Evolutionary conservation across 2,797 vertebrate genomes (phyloP), one percentile per base, ranked within the genome.

Genomic region (Poecilia picta): DNA sequence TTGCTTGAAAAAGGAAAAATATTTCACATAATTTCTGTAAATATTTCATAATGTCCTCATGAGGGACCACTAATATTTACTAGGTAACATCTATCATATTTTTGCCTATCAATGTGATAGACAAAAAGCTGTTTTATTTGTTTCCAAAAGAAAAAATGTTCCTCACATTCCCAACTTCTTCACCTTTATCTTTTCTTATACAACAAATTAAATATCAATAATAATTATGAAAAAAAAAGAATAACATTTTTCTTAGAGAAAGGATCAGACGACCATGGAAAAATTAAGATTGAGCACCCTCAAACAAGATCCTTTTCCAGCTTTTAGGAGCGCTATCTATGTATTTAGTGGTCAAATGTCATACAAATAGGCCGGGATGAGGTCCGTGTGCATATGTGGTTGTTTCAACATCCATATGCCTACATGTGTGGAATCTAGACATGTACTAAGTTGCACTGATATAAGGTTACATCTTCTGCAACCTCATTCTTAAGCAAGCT

Each of bases 121-220:
- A 77, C 47, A 3, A 10, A 91, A 88, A 78, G 74, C 57, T 76
- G 88, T 86, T 79, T 85, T 18, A 18, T 39, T 57, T 28, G 77
- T 81, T 86, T 76, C 20, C 75, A 82, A 74, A 87, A 87, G 82
- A 81, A 78, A 88, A 85, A 51, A 78, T 85, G 10, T 77, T 73
- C 33, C 62, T 70, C 39, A 75, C 68, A 86, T 86, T 82, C 83
- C 83, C 80, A 78, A 87, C 79, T 57, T 73, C 55, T 62, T 73
- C 49, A 51, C 51, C 12, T 91, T 92, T 94, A 74, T 94, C 73
- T 82, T 81, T 49, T 47, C 73, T 81, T 62, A 23, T 76, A 74
- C 81, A 84, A 82, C 81, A 86, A 41, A 94, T 86, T 87, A 85
- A 84, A 91, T 76, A 91, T 90, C 73, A 89, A 84, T 84, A 83